A percentile compares a stretch with the other conserved stretches of the same genome.
These are phyloP conservation scores for Cosmia pyralina DNA, from an alignment of 2,888 invertebrate species.

Conservation along the genomic window DNA sequence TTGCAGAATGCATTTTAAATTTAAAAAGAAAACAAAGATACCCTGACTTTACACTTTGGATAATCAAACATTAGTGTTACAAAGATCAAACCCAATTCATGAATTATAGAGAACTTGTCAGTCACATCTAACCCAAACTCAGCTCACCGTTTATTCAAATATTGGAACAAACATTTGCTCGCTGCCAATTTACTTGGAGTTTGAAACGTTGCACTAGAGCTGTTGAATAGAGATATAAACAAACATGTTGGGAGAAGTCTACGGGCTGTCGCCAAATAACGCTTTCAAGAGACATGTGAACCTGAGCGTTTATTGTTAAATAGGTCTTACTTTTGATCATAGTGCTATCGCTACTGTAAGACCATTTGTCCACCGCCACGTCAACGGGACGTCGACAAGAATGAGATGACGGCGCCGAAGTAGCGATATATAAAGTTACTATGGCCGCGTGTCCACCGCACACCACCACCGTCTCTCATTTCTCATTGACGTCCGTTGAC, in stretches of 20 bases:
- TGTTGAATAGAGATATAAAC: conserved; percentile 26
- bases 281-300: not conserved
- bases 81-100: conserved; percentile 20
- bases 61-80: conserved; percentile 21
- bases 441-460: no score
- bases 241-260: conserved; percentile 13
- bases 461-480: no score
- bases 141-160: conserved; percentile 35
- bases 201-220: conserved; percentile 33
- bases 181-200: conserved; percentile 48
- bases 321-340: not conserved
- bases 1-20: no score
- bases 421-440: no score
- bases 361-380: no score
- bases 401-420: no score
- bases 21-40: no score
- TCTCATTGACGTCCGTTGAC: no score
- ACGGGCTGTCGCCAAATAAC: conserved; percentile 11
- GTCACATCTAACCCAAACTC: conserved; percentile 32
- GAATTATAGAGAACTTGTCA: conserved; percentile 29
- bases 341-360: not conserved
- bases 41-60: not conserved
- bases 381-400: no score
- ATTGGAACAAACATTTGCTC: conserved; percentile 49
- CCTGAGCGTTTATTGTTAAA: not conserved